Conservation (phyloP, 1,140 invertebrate genomes). For the Pseudomyrmex concolor region DNA sequence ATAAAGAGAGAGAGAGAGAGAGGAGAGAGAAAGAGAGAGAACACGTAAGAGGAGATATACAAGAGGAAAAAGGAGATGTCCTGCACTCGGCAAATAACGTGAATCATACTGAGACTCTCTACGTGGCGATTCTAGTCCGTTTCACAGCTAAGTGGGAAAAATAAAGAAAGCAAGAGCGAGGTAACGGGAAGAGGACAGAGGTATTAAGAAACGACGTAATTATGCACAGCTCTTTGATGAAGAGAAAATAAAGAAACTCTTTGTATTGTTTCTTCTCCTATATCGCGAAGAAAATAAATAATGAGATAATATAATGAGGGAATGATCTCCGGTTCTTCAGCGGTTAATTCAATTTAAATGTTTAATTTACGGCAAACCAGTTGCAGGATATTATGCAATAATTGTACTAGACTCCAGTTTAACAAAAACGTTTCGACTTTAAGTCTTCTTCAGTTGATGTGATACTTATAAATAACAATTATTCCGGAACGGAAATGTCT, state of each 20-base stretch:
- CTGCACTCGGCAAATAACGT: conserved; percentile 72
- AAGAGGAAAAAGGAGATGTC: conserved; percentile 15
- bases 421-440: too few species aligned
- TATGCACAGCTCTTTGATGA: background rate
- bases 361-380: too few species aligned
- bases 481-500: too few species aligned
- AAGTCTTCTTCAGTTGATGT: too few species aligned
- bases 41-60: background rate
- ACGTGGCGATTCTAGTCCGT: conserved; percentile 62
- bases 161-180: background rate
- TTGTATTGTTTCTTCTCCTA: background rate
- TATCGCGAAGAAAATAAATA: too few species aligned
- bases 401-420: too few species aligned
- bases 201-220: background rate
- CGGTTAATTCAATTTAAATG: too few species aligned
- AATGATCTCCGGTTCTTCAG: too few species aligned
- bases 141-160: background rate
- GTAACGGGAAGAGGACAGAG: background rate
- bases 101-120: conserved; percentile 67
- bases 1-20: conserved; percentile 32
- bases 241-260: background rate
- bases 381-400: too few species aligned
- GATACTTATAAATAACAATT: too few species aligned
- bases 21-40: conserved; percentile 17
- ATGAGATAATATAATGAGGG: too few species aligned